Percentiles rank a stretch among this genome's conserved stretches.
Conservation (phyloP, 2,888 invertebrate genomes). For the Ophioninae sp. region DNA sequence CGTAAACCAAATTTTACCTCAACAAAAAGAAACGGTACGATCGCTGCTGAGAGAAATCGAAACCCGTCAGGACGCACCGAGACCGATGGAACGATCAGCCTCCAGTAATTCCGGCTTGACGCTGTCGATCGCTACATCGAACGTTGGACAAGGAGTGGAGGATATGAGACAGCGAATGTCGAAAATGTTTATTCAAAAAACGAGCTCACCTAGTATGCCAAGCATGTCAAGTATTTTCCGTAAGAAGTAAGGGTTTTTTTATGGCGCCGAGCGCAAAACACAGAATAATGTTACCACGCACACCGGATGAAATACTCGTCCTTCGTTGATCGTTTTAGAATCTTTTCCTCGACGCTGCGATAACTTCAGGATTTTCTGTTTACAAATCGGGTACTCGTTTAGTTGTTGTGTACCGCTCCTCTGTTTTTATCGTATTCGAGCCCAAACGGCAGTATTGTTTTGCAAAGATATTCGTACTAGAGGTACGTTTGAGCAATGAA, state of each 20-base stretch:
- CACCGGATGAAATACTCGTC: conserved; percentile 24
- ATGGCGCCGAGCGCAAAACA: not conserved
- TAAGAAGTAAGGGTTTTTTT: conserved; percentile 72
- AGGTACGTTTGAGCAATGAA: not conserved
- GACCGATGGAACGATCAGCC: conserved; percentile 76
- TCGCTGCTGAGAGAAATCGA: conserved; percentile 83
- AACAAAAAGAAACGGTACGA: conserved; percentile 82
- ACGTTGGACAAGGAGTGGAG: conserved; percentile 83
- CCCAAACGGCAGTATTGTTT: not conserved
- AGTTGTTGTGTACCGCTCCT: not conserved
- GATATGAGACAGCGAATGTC: conserved; percentile 84
- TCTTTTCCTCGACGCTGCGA: not conserved
- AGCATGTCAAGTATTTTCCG: conserved; percentile 77
- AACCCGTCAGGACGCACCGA: conserved; percentile 79
- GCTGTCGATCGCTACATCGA: conserved; percentile 78
- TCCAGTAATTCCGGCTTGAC: conserved; percentile 77
- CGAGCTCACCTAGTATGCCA: conserved; percentile 73
- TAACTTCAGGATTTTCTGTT: not conserved
- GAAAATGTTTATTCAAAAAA: conserved; percentile 83
- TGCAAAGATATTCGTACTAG: conserved; percentile 2
- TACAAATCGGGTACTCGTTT: not conserved
- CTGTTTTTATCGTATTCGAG: not conserved
- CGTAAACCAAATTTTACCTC: conserved; percentile 81
- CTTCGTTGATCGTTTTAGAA: not conserved
- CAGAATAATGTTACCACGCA: conserved; percentile 46